Conservation (phyloP, 2,113 vertebrate species). For the Burhinus bistriatus region DNA sequence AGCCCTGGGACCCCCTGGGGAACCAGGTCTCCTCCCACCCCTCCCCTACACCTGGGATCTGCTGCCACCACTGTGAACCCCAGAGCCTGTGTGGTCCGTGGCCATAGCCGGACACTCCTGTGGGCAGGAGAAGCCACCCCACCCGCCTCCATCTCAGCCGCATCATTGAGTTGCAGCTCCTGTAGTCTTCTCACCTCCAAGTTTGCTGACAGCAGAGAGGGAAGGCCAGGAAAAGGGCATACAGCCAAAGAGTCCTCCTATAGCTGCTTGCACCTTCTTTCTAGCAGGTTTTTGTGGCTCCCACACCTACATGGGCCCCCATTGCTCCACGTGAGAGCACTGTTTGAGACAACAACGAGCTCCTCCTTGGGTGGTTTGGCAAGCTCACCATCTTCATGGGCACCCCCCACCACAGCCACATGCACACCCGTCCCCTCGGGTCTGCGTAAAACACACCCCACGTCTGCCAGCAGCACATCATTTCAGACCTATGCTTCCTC, state of each 20-base stretch:
- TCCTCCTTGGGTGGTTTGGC: background rate
- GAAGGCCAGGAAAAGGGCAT: background rate
- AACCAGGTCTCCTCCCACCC: background rate
- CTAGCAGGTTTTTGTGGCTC: accelerated
- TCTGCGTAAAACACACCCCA: background rate
- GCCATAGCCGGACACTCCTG: background rate
- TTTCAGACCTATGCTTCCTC: accelerated
- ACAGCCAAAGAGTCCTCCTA: background rate
- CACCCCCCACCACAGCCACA: background rate
- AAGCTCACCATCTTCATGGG: background rate
- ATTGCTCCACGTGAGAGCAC: background rate
- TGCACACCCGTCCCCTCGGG: accelerated
- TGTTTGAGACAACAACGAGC: background rate
- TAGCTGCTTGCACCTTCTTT: background rate
- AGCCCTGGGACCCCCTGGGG: too few relatives aligned
- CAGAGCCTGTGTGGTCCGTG: too few relatives aligned
- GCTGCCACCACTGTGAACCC: background rate
- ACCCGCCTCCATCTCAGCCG: background rate
- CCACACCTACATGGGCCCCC: accelerated
- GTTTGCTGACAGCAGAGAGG: background rate
- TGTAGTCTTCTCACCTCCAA: background rate
- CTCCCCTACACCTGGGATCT: background rate
- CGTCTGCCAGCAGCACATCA: accelerated
- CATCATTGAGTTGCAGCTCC: background rate
- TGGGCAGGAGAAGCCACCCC: background rate